Percentiles rank a stretch among this genome's conserved stretches.
Conservation (phyloP, 2,797 vertebrate species). For the Anniella stebbinsi region DNA sequence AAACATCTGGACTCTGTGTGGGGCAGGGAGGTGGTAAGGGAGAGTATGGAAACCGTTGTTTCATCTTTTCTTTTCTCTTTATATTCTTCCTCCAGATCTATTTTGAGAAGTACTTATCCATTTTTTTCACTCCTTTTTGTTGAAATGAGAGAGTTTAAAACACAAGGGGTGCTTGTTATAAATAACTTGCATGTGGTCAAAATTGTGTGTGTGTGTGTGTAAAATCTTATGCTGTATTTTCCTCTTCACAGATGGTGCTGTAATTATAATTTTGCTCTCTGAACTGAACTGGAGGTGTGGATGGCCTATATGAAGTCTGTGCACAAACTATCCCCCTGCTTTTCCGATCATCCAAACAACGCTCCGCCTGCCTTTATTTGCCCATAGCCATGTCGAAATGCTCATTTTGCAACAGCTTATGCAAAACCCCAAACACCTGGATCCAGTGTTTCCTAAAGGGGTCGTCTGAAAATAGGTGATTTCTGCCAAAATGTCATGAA, state of each 20-base stretch:
- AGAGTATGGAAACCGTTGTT: constrained; percentile 67
- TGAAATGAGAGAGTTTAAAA: constrained; percentile 68
- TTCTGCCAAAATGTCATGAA: constrained; percentile 85
- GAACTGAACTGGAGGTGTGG: constrained; percentile 69
- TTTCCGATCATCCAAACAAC: constrained; percentile 65
- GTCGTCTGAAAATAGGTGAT: constrained; percentile 80
- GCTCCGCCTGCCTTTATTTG: constrained; percentile 59
- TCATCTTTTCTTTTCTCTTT: constrained; percentile 30
- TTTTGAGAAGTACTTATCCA: constrained; percentile 52
- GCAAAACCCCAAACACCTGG: constrained; percentile 83
- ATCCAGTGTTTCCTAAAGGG: constrained; percentile 84
- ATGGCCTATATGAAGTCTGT: constrained; percentile 73
- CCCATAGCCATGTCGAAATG: constrained; percentile 73
- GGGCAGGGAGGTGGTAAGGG: too few species aligned
- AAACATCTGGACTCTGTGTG: constrained; percentile 63
- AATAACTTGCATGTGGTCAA: constrained; percentile 34
- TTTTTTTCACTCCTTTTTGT: constrained; percentile 67
- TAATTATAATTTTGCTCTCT: constrained; percentile 76
- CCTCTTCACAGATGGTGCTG: constrained; percentile 70
- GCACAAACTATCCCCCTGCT: constrained; percentile 62
- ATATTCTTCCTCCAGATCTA: constrained; percentile 47
- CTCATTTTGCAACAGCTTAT: constrained; percentile 79
- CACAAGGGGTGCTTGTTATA: constrained; percentile 59
- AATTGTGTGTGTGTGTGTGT: background rate
- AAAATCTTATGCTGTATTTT: constrained; percentile 45